These are phyloP conservation scores for Typhlomys cinereus DNA, from an alignment of 2,113 vertebrate species.

Conservation along the genomic window DNA sequence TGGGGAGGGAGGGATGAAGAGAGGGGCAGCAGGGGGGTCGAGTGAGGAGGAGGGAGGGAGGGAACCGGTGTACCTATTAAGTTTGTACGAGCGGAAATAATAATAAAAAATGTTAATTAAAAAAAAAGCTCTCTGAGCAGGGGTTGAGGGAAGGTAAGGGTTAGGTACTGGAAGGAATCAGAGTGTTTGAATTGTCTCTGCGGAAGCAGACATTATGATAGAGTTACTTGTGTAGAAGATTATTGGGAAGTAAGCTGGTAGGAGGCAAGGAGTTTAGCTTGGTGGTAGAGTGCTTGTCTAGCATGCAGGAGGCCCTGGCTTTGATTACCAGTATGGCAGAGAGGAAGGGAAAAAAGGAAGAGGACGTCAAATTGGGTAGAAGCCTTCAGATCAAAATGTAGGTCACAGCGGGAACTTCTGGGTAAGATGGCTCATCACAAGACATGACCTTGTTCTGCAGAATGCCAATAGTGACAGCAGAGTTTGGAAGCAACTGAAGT, in stretches of 20 bases:
- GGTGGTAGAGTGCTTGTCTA: too few relatives aligned
- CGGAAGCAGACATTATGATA: constrained; percentile 1
- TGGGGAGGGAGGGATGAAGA: too few relatives aligned
- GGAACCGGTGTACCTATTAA: too few relatives aligned
- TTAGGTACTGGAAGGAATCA: too few relatives aligned
- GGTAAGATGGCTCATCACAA: not conserved
- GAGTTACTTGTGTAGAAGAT: not conserved
- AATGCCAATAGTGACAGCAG: not conserved
- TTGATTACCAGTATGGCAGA: not conserved
- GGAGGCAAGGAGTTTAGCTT: not conserved
- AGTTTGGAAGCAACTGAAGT: not conserved
- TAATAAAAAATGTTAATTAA: too few relatives aligned
- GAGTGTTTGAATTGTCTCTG: not conserved
- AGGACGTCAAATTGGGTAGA: not conserved
- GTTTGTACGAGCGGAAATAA: too few relatives aligned
- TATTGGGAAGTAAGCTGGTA: not conserved
- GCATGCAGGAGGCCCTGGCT: not conserved
- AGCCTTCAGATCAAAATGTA: not conserved
- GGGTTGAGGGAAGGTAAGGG: too few relatives aligned
- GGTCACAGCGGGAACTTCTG: not conserved
- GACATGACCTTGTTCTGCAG: too few relatives aligned
- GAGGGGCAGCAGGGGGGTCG: too few relatives aligned
- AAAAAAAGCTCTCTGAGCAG: not conserved
- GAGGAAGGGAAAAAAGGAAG: not conserved
- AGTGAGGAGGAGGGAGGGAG: too few relatives aligned